Evolutionary conservation across 92 coral and sea anemone species (phyloP).

Genomic region (Palythoa heliodiscus): DNA sequence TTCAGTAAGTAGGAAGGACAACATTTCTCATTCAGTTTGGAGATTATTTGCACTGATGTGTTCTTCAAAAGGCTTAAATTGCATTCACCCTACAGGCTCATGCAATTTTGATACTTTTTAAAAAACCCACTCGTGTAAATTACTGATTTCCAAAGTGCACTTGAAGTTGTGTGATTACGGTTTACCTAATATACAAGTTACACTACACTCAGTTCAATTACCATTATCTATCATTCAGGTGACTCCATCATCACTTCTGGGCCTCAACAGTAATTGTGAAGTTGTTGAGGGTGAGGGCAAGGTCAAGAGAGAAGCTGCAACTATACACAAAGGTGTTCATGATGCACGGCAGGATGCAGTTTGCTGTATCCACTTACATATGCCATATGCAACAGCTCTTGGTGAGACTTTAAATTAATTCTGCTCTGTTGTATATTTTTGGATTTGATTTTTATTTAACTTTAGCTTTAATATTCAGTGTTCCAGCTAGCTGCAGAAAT

Average conservation of each 20-base stretch:
- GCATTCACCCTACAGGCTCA: too few species aligned
- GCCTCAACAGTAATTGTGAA: constrained; percentile 48
- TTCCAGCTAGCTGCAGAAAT: too few species aligned
- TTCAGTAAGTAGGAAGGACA: too few species aligned
- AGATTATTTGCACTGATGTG: too few species aligned
- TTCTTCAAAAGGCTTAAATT: too few species aligned
- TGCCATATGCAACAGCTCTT: constrained; percentile 67
- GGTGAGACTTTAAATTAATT: constrained; percentile 32
- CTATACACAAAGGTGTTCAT: constrained; percentile 63
- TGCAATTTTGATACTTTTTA: too few species aligned
- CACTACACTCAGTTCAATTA: too few species aligned
- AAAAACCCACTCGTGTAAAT: too few species aligned
- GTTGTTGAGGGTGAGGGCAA: constrained; percentile 69
- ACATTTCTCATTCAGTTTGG: too few species aligned
- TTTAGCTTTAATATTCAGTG: background rate
- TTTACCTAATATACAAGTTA: too few species aligned
- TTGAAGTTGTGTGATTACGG: too few species aligned
- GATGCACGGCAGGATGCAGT: constrained; percentile 57
- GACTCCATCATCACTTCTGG: constrained; percentile 71
- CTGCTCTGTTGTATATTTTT: background rate
- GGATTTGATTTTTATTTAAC: background rate
- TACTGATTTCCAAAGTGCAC: too few species aligned
- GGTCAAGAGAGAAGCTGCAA: constrained; percentile 45
- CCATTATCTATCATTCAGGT: constrained; percentile 27
- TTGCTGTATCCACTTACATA: constrained; percentile 66